phyloP scores from a whole-genome alignment of 2,113 vertebrate species.

The Taxidea taxus region DNA sequence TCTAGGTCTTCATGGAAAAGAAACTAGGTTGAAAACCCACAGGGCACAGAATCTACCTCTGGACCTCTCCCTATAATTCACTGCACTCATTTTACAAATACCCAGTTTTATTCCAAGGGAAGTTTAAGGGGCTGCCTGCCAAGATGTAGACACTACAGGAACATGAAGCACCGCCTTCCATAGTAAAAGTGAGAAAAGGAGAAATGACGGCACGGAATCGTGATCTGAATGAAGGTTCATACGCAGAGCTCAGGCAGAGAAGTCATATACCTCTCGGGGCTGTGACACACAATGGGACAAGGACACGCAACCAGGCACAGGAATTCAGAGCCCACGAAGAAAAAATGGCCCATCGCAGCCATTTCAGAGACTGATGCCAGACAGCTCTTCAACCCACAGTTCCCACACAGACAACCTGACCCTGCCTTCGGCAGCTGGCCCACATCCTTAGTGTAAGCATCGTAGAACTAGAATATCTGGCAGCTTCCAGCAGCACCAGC shows the following conservation, averaged over 20 bases:
- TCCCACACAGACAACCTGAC: too few relatives aligned
- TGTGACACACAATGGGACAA: accelerated
- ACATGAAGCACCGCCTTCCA: background rate
- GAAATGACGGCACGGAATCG: background rate
- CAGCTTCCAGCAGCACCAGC: accelerated
- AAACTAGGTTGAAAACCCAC: background rate
- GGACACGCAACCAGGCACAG: accelerated
- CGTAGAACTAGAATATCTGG: background rate
- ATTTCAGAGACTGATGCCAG: background rate
- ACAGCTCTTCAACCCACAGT: background rate
- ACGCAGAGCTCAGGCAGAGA: background rate
- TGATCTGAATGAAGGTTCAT: background rate
- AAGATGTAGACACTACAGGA: background rate
- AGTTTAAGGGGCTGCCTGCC: background rate
- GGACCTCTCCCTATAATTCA: background rate
- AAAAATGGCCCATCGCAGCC: background rate
- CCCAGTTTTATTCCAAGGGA: background rate
- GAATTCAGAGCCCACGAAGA: background rate
- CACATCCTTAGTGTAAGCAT: background rate
- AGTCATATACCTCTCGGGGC: background rate
- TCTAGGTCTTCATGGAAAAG: background rate
- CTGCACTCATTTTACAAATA: background rate
- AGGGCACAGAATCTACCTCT: background rate
- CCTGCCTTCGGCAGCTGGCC: background rate
- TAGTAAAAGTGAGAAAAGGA: background rate